Percentiles rank a stretch among this genome's conserved stretches.
These are phyloP conservation scores for Latrodectus geometricus DNA, from an alignment of 1,140 invertebrate species.

Conservation along the genomic window DNA sequence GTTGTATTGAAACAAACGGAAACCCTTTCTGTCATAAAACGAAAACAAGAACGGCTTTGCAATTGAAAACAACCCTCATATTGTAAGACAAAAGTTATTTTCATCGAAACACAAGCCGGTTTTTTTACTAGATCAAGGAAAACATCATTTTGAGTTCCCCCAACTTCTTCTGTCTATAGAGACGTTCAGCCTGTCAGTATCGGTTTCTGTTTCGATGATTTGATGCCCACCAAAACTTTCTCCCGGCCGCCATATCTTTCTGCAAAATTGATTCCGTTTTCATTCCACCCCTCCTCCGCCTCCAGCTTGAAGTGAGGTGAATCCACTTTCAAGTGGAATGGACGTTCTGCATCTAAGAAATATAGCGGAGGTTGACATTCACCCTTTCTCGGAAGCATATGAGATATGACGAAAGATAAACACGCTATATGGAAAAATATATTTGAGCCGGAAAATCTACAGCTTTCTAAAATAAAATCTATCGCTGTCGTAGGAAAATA, in stretches of 20 bases:
- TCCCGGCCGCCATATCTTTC: background rate
- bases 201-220: constrained; percentile 24
- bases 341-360: background rate
- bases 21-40: background rate
- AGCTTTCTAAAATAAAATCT: no score
- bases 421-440: background rate
- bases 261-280: constrained; percentile 26
- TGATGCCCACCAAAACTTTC: background rate
- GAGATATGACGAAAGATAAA: constrained; percentile 1
- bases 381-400: background rate
- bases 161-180: background rate
- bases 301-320: background rate
- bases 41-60: background rate
- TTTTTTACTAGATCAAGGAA: background rate
- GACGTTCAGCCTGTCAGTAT: constrained; percentile 32
- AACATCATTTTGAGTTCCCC: constrained; percentile 22
- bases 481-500: no score
- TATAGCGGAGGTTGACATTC: background rate
- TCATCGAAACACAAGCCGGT: background rate
- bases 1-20: no score
- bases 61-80: background rate
- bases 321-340: background rate
- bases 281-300: background rate
- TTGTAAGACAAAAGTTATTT: background rate
- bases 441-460: background rate